Base-by-base conservation (phyloP, 2,113 vertebrate genomes). In the Oxyruncus cristatus region DNA sequence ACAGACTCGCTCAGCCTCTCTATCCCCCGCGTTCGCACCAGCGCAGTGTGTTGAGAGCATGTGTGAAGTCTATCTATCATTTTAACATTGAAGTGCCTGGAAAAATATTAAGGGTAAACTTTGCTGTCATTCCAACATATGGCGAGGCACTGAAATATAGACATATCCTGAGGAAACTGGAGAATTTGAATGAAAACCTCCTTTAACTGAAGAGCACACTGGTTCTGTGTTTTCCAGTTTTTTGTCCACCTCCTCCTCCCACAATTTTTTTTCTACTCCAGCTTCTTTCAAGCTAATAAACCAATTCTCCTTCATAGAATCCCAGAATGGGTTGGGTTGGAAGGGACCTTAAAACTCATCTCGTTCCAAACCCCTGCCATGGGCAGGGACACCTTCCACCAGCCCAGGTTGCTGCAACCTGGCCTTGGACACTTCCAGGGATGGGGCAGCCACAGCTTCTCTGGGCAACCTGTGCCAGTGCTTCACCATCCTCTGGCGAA, bases 31-130 rank as follows among this genome's bases (percentile, higher is more conserved):
- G 5, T 92, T 96, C 76, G 0, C 96, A 95, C 92, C 20, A 86
- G 24, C 1, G 5, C 81, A 4, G 47, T 0, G 37, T 63, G 83
- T 78, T 95, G 90, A 95, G 92, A 92, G 88, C 83, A 92, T 72
- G 83, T 96, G 92, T 91, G 93, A 96, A 94, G 92, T 96, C 95
- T 95, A 92, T 88, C 95, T 93, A 92, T 96, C 93, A 95, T 96
- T 93, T 80, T 91, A 94, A 94, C 93, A 94, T 84, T 59, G 68
- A 91, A 86, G 80, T 81, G 91, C 93, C 83, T 93, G 85, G 88
- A 93, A 93, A 96, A 94, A 95, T 92, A 95, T 93, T 95, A 95
- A 92, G 86, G 83, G 92, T 94, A 96, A 92, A 91, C 90, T 86
- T 90, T 8, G 75, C 95, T 92, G 91, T 95, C 85, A 92, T 92